phyloP scores from a whole-genome alignment of 2,113 vertebrate species.

The Peromyscus californicus region DNA sequence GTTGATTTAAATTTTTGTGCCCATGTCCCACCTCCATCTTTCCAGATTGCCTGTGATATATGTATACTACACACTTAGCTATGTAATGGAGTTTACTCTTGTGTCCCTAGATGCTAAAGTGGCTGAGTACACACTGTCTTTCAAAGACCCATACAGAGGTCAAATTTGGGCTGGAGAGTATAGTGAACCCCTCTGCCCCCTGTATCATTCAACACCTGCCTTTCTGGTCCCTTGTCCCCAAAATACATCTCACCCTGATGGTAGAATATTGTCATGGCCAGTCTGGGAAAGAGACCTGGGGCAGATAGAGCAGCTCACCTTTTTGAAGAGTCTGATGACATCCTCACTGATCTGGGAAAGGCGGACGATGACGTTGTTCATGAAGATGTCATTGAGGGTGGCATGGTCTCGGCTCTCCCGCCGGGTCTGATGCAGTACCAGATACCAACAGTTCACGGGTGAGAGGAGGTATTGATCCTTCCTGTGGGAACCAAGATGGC shows the following conservation, averaged over 20 bases:
- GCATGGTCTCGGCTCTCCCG: conserved; percentile 98
- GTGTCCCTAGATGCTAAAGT: not conserved
- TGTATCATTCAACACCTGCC: not conserved
- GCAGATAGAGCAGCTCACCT: conserved; percentile 88
- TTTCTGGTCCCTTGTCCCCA: not conserved
- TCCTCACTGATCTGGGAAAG: conserved; percentile 98
- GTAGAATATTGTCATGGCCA: not conserved
- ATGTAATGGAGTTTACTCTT: no score
- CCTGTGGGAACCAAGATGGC: conserved; percentile 85
- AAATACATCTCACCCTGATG: not conserved
- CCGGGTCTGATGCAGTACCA: conserved; percentile 97
- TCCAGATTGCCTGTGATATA: not conserved
- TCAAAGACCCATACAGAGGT: not conserved
- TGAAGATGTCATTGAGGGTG: conserved; percentile 98
- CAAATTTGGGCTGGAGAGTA: not conserved
- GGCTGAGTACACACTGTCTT: not conserved
- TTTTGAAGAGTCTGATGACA: conserved; percentile 99
- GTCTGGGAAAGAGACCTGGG: not conserved
- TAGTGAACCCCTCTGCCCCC: not conserved
- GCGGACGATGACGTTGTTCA: conserved; percentile 98
- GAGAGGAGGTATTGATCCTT: conserved; percentile 98
- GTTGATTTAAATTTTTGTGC: not conserved
- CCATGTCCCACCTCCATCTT: not conserved
- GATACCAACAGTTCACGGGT: conserved; percentile 98
- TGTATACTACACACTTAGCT: not conserved